Evolutionary conservation across 2,888 invertebrate species (phyloP).

Genomic region (Diloba caeruleocephala): DNA sequence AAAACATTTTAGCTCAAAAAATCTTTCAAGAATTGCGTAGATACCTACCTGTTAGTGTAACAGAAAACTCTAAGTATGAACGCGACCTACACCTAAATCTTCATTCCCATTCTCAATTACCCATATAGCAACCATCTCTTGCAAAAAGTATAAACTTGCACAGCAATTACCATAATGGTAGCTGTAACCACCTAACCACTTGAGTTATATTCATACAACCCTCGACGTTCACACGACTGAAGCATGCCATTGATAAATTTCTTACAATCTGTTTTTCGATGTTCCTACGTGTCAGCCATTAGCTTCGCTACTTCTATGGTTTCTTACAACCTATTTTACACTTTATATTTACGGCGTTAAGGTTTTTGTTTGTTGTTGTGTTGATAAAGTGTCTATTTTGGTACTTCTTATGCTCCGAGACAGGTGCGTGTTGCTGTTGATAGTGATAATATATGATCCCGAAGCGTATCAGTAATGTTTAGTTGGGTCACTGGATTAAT

Average conservation of each 20-base stretch:
- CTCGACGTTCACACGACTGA: conserved; percentile 13
- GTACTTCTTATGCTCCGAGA: conserved; percentile 34
- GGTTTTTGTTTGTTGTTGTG: conserved; percentile 7
- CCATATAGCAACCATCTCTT: background rate
- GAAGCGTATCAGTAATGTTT: conserved; percentile 20
- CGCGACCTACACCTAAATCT: too few species aligned
- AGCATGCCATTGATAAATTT: conserved; percentile 49
- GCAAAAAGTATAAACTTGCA: conserved; percentile 29
- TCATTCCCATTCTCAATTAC: too few species aligned
- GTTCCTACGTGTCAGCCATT: conserved; percentile 47
- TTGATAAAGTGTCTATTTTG: conserved; percentile 36
- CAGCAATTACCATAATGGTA: conserved; percentile 22
- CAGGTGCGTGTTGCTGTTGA: conserved; percentile 47
- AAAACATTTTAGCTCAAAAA: too few species aligned
- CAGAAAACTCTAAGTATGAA: too few species aligned
- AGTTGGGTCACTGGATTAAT: conserved; percentile 4
- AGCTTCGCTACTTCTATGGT: conserved; percentile 26
- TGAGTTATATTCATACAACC: conserved; percentile 28
- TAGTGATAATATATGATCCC: conserved; percentile 44
- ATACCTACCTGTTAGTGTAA: too few species aligned
- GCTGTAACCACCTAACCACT: conserved; percentile 29
- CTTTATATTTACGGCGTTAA: conserved; percentile 2
- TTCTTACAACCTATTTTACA: conserved; percentile 3
- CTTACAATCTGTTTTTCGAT: conserved; percentile 50
- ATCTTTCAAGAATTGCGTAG: too few species aligned